Evolutionary conservation across 2,797 vertebrate species (phyloP), one percentile per base, ranked within the genome.

Genomic region (Siniperca obscura): DNA sequence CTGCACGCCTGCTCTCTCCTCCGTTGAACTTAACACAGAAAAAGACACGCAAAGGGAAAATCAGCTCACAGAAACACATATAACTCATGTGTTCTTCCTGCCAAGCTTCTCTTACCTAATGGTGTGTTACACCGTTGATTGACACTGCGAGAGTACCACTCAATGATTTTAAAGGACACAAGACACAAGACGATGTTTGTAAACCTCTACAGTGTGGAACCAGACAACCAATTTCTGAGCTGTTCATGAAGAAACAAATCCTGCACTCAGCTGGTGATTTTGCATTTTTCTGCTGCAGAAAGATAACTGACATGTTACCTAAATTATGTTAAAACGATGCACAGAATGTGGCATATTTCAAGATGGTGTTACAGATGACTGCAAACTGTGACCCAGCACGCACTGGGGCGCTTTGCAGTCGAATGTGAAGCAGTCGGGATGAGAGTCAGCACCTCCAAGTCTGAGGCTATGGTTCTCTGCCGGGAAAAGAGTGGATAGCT

Each of bases 121-220:
- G 75, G 13, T 17, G 70, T 30, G 27, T 66, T 78, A 27, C 7
- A 5, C 42, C n/a, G 52, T 2, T 9, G n/a, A 74, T 7, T 22
- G 77, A 56, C 13, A 9, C 59, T 0, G 13, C 6, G 10, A 30
- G 21, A 22, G 44, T 38, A 52, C 27, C 7, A 5, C 57, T 46
- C n/a, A 0, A 19, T 2, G 48, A 25, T 19, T 73, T 75, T 71
- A 85, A 53, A 59, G 13, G 70, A 50, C 85, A 40, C 80, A 2
- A 30, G 76, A 19, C 7, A 19, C 30, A n/a, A n/a, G n/a, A n/a
- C n/a, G n/a, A n/a, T 13, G 16, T 66, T 13, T 22, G 19, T 48
- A 46, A 62, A 61, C 36, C 9, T 64, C 6, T 13, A 2, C 21
- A 22, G 22, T 7, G 14, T 30, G 36, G 19, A 65, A 27, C 19